A percentile compares a stretch with the other conserved stretches of the same genome.
phyloP scores from a whole-genome alignment of 2,113 vertebrate species.

The Polypterus senegalus region DNA sequence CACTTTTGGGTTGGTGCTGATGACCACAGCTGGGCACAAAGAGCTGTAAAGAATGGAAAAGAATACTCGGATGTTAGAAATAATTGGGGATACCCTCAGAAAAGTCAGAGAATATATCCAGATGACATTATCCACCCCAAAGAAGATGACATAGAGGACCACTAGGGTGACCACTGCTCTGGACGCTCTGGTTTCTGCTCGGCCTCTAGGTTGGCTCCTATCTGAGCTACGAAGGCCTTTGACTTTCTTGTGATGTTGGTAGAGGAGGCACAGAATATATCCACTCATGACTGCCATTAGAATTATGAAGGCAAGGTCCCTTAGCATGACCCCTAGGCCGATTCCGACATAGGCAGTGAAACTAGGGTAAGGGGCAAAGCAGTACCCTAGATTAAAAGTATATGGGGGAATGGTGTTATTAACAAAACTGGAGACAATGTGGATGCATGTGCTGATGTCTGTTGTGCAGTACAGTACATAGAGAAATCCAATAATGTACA shows the following conservation, averaged over 20 bases:
- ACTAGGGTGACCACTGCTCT: slow-evolving; percentile 17
- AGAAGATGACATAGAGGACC: slow-evolving; percentile 12
- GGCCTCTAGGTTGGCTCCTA: not conserved
- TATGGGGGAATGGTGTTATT: not conserved
- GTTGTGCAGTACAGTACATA: too few species aligned
- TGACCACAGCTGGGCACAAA: slow-evolving; percentile 11
- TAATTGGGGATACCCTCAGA: slow-evolving; percentile 4
- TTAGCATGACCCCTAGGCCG: too few species aligned
- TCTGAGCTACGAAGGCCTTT: slow-evolving; percentile 9
- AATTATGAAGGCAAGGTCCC: too few species aligned
- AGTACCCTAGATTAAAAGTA: too few species aligned
- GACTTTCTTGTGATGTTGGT: too few species aligned
- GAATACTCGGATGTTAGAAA: slow-evolving; percentile 9
- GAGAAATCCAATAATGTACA: too few species aligned
- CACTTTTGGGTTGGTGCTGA: slow-evolving; percentile 13
- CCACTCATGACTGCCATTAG: too few species aligned
- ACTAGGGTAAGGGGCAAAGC: too few species aligned
- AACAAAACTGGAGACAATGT: too few species aligned
- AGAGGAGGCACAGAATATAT: too few species aligned
- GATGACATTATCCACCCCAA: slow-evolving; percentile 18
- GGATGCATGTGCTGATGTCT: too few species aligned
- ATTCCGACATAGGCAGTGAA: too few species aligned
- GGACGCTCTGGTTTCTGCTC: slow-evolving; percentile 8
- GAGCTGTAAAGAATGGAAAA: slow-evolving; percentile 9
- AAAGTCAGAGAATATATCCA: slow-evolving; percentile 16